Base-by-base conservation (phyloP, 2,797 vertebrate genomes). In the Poecilia gillii region DNA sequence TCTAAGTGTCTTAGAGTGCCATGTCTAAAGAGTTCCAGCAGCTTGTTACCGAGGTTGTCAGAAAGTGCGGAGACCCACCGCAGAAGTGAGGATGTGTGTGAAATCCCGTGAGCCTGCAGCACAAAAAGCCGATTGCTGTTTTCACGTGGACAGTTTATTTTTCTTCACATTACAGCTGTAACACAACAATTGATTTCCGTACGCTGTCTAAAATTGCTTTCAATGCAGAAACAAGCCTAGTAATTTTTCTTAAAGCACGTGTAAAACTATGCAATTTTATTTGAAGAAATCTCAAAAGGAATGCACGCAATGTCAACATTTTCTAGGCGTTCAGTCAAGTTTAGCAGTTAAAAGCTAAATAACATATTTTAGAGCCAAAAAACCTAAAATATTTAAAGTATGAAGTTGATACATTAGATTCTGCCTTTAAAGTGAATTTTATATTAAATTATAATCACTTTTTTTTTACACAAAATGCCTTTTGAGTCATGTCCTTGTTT, bases 11-110 rank as follows among this genome's bases (percentile, higher is more conserved):
- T 82, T 46, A 84, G 88, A 92, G 91, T 87, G 88, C 84, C 84
- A 88, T 90, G 88, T 89, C 91, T 89, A 90, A 93, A 92, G 92
- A 92, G 86, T 89, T 90, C 89, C 90, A 87, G 89, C 89, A 91
- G 88, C 91, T 92, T 92, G 88, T 94, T 94, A 92, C 90, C 23
- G 78, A 85, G 88, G 84, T 93, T 94, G 91, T 93, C 93, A 94
- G 78, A 90, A 90, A 80, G 80, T 83, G 79, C 62, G 6, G 78
- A 93, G 92, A 94, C 93, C 94, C 89, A 91, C 92, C 91, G 25
- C 92, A 78, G 92, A 93, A 91, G 93, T 90, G 89, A 90, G 91
- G 87, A 90, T 93, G 90, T 91, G 90, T 93, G 87, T 91, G 90
- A 91, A 94, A 90, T 92, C 90, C 91, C 84, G 79, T 80, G 88